phyloP scores from a whole-genome alignment of 1,140 invertebrate species.

The Drosophila mauritiana region DNA sequence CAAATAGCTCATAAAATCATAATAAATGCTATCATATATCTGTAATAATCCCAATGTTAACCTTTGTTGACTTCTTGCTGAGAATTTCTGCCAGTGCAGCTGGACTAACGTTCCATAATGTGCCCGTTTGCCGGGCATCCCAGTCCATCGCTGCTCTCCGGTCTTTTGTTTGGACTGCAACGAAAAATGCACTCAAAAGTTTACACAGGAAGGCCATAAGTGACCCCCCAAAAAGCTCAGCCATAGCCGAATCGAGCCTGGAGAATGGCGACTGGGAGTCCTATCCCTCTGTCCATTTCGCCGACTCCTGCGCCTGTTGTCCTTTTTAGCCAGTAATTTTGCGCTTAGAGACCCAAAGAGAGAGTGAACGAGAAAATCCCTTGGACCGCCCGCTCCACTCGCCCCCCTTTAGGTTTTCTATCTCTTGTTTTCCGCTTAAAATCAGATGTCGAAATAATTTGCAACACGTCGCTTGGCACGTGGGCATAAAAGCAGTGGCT shows the following conservation, averaged over 20 bases:
- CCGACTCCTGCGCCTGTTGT: constrained; percentile 28
- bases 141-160: constrained; percentile 24
- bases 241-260: constrained; percentile 4
- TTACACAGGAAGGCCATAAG: constrained; percentile 81
- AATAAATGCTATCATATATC: too few relatives aligned
- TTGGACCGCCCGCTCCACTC: constrained; percentile 8
- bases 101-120: constrained; percentile 53
- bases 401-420: constrained; percentile 23
- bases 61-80: neutral
- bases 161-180: constrained; percentile 76
- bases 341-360: constrained; percentile 65
- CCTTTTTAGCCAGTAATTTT: constrained; percentile 75
- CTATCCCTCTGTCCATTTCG: constrained; percentile 6
- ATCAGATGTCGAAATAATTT: constrained; percentile 84
- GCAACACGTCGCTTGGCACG: constrained; percentile 76
- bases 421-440: constrained; percentile 83
- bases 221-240: constrained; percentile 44
- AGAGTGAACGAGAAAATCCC: constrained; percentile 56
- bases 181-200: constrained; percentile 83
- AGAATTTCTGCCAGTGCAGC: constrained; percentile 10
- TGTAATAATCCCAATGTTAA: too few relatives aligned
- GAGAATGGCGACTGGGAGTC: neutral
- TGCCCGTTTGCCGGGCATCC: constrained; percentile 44
- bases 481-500: constrained; percentile 35
- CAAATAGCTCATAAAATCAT: too few relatives aligned